Conservation (phyloP, 2,113 vertebrate species). For the Laticauda laticaudata region DNA sequence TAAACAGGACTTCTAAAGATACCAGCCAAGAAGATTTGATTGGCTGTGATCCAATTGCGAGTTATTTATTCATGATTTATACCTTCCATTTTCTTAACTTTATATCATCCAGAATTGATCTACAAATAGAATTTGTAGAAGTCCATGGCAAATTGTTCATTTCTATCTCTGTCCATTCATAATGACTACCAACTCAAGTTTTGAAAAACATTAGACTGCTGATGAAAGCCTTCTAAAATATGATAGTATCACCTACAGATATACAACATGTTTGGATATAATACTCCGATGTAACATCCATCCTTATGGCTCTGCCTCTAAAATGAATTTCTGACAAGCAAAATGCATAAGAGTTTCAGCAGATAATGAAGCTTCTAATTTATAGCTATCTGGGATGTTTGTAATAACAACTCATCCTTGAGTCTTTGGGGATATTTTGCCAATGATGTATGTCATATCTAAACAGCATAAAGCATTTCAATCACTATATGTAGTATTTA, state of each 20-base stretch:
- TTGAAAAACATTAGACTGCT: not conserved
- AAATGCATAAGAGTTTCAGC: not conserved
- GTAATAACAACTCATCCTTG: conserved; percentile 9
- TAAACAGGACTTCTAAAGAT: not conserved
- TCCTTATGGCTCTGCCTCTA: not conserved
- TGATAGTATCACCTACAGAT: not conserved
- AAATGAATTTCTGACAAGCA: not conserved
- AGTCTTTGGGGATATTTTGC: not conserved
- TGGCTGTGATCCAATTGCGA: not conserved
- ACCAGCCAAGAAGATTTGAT: not conserved
- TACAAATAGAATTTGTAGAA: not conserved
- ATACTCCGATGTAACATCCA: not conserved
- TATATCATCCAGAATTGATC: not conserved
- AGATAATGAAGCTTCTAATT: not conserved
- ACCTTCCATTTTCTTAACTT: not conserved
- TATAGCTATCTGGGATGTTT: not conserved
- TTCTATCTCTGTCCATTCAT: not conserved
- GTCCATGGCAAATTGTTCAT: not conserved
- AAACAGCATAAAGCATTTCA: not conserved
- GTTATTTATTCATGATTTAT: not conserved
- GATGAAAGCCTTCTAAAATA: not conserved
- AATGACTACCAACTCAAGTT: not conserved
- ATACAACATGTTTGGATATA: not conserved
- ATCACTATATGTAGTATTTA: not conserved
- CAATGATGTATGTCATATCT: not conserved